phyloP scores from a whole-genome alignment of 2,113 vertebrate genomes.

The Acrocephalus arundinaceus region DNA sequence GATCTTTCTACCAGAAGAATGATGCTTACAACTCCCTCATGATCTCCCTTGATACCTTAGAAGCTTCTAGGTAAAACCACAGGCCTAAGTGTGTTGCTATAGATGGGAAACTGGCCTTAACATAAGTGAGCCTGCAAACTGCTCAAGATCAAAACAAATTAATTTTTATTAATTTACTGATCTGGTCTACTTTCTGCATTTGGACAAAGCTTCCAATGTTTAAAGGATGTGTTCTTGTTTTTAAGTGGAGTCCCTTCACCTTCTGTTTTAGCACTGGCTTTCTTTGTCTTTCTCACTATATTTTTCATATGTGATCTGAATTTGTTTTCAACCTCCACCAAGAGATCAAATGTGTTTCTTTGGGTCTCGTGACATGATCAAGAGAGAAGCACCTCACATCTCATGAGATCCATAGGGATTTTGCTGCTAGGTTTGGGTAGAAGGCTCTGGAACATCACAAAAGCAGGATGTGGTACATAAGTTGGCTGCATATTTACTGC shows the following conservation, averaged over 20 bases:
- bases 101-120: background rate
- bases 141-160: background rate
- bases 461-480: background rate
- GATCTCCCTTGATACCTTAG: background rate
- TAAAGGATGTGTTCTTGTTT: background rate
- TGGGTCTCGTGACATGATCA: background rate
- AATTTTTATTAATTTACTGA: background rate
- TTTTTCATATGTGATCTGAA: background rate
- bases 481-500: background rate
- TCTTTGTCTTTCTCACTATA: background rate
- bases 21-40: background rate
- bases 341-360: background rate
- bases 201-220: background rate
- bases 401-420: background rate
- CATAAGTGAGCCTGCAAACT: background rate
- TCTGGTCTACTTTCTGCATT: background rate
- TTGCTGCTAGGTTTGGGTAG: background rate
- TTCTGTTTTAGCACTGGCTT: background rate
- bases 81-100: background rate
- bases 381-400: background rate
- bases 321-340: background rate
- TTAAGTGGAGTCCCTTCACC: background rate
- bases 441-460: background rate
- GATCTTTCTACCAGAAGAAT: background rate
- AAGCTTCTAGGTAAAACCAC: background rate